Base-by-base conservation (phyloP, 2,888 invertebrate species). In the Ophraella communa region DNA sequence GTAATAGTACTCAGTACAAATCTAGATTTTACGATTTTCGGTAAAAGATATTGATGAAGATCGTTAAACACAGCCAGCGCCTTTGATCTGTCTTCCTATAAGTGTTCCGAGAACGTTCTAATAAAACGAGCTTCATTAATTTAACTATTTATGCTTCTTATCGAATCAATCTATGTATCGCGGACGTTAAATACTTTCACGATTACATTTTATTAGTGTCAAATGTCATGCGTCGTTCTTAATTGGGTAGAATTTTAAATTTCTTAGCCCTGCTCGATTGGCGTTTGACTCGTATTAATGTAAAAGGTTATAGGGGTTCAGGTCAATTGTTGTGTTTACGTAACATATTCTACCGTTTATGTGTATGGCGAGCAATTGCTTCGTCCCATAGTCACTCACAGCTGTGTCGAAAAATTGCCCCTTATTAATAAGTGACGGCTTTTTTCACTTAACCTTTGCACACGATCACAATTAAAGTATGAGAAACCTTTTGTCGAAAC, bases 241-340 rank as follows among this genome's bases (percentile, higher is more conserved):
- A 74, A 74, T 76, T 74, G 67, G 64, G 64, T 68, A 68, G 67
- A 70, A 70, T 70, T 71, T 68, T 66, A 73, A 72, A 71, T 73
- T 72, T 71, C 73, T 73, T 68, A 60, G 67, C n/a, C n/a, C n/a
- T n/a, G n/a, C 71, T 71, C 68, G 69, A 72, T 73, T 72, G 68
- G 62, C 72, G 75, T 74, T 77, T 78, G 77, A 78, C 77, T 77
- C 76, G 71, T 66, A 76, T 75, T 76, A 78, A 78, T 78, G 72
- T 68, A 77, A 65, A 30, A 76, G 77, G 76, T 77, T 74, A 77
- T 67, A 71, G 73, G 74, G 71, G 74, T 70, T 30, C 66, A 74
- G 76, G 76, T 78, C 76, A 78, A 78, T 76, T 76, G 70, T 71
- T 74, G 61, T 78, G 78, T 78, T 78, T 78, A 76, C 77, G 77